Percentiles rank a stretch among this genome's conserved stretches.
Conservation (phyloP, 1,140 invertebrate species). For the Aethina tumida region DNA sequence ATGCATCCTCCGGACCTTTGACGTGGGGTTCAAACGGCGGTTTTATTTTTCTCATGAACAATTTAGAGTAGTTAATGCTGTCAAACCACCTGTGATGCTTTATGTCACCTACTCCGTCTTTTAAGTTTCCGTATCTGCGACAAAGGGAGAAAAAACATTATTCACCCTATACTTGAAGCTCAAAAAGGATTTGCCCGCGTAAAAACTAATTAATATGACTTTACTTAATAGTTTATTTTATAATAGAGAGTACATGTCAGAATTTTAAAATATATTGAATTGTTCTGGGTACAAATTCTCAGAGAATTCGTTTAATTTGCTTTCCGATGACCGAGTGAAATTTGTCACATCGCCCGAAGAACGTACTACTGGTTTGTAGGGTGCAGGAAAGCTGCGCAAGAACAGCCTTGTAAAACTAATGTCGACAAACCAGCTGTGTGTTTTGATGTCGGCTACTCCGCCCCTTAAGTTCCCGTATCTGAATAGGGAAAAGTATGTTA, state of each 20-base stretch:
- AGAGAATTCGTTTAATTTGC: neutral
- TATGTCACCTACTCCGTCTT: conserved; percentile 64
- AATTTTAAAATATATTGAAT: neutral
- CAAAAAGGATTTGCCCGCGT: neutral
- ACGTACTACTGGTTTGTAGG: no score
- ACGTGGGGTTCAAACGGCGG: conserved; percentile 70
- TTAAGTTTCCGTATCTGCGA: conserved; percentile 57
- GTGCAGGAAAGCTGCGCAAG: no score
- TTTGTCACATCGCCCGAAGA: no score
- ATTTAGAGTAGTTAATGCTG: conserved; percentile 61
- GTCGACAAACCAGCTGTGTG: no score
- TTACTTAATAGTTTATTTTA: neutral
- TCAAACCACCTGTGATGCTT: conserved; percentile 65
- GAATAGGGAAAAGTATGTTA: no score
- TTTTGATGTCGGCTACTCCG: no score
- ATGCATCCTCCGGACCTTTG: conserved; percentile 56
- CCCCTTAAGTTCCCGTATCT: no score
- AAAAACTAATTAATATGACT: neutral
- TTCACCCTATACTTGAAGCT: neutral
- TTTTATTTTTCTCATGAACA: conserved; percentile 71
- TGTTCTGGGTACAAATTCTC: neutral
- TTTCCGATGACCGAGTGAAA: no score
- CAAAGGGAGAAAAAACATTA: neutral
- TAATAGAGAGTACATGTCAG: neutral
- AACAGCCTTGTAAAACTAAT: no score